Percentiles rank a stretch among this genome's conserved stretches.
These are phyloP conservation scores for Sinotaia quadrata DNA, from an alignment of 2,888 invertebrate species.

Conservation along the genomic window DNA sequence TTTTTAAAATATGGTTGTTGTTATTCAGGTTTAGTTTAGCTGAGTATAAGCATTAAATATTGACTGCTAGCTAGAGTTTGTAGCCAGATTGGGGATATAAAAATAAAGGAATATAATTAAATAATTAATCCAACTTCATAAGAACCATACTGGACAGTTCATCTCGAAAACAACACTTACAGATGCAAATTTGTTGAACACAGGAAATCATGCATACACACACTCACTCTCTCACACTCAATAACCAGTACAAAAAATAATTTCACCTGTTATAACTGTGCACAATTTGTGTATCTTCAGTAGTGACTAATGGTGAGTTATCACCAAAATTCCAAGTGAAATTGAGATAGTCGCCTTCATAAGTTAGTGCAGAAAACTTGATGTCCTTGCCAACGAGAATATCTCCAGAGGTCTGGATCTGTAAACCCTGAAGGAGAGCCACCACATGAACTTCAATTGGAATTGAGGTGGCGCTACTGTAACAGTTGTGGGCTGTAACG, in stretches of 20 bases:
- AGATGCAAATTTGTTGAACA: neutral
- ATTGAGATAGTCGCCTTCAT: conserved; percentile 63
- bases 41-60: too few relatives aligned
- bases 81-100: too few relatives aligned
- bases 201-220: neutral
- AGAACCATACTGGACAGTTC: too few relatives aligned
- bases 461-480: conserved; percentile 56
- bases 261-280: conserved; percentile 7
- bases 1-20: too few relatives aligned
- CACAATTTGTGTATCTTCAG: conserved; percentile 55
- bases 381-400: conserved; percentile 52
- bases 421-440: conserved; percentile 42
- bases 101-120: too few relatives aligned
- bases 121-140: too few relatives aligned
- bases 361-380: conserved; percentile 53
- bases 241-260: neutral
- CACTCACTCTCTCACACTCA: neutral
- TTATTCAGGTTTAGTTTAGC: too few relatives aligned
- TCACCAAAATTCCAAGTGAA: conserved; percentile 70
- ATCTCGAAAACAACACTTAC: neutral
- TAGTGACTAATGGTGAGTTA: conserved; percentile 41
- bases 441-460: conserved; percentile 55
- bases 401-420: conserved; percentile 42
- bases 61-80: too few relatives aligned
- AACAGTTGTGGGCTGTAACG: conserved; percentile 60